These are phyloP conservation scores for Lepilemur ruficaudatus DNA, from an alignment of 2,797 vertebrate species.

Conservation along the genomic window DNA sequence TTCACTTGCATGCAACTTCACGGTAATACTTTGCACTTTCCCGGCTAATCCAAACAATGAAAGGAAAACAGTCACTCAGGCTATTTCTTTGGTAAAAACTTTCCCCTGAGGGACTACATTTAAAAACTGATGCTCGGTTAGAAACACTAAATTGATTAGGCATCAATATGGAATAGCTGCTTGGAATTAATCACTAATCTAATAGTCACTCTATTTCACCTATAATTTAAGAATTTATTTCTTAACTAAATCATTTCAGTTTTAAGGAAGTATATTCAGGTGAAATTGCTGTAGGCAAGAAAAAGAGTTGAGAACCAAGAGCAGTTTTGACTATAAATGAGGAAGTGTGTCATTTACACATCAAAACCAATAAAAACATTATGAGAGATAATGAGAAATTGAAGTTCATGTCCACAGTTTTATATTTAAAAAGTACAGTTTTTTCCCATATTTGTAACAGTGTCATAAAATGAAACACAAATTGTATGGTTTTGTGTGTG, in stretches of 20 bases:
- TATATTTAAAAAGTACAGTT: not conserved
- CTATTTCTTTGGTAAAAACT: conserved; percentile 48
- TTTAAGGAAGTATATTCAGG: not conserved
- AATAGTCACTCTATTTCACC: not conserved
- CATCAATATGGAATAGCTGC: not conserved
- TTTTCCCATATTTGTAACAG: not conserved
- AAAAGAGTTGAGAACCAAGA: not conserved
- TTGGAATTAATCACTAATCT: not conserved
- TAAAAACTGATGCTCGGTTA: not conserved
- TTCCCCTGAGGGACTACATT: not conserved
- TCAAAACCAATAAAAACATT: not conserved
- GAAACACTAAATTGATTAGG: not conserved
- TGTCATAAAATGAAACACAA: not conserved
- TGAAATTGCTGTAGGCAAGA: not conserved
- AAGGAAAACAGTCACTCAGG: conserved; percentile 39
- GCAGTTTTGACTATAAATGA: not conserved
- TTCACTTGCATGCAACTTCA: conserved; percentile 32
- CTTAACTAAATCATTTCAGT: not conserved
- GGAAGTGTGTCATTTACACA: not conserved
- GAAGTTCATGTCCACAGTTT: not conserved
- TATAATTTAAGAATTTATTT: not conserved
- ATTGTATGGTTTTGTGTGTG: not conserved
- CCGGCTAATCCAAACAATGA: conserved; percentile 59
- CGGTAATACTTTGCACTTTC: not conserved
- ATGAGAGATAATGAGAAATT: not conserved